A percentile compares a stretch with the other conserved stretches of the same genome.
These are phyloP conservation scores for Brenthis hecate DNA, from an alignment of 2,888 invertebrate species.

Conservation along the genomic window DNA sequence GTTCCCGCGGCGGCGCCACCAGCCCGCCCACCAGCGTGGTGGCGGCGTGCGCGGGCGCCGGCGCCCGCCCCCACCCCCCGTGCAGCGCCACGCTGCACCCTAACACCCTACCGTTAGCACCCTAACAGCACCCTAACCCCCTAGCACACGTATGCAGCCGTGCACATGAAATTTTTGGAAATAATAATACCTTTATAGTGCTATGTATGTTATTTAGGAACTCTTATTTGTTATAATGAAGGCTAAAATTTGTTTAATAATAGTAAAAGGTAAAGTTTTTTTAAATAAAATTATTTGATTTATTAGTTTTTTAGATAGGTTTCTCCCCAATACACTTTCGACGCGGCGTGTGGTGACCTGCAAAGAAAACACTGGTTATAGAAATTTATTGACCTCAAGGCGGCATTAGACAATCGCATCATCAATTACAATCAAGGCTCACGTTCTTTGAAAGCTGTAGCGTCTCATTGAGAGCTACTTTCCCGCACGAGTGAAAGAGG, in stretches of 20 bases:
- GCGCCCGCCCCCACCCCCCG: conserved; percentile 85
- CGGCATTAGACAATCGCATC: conserved; percentile 73
- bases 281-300: no score
- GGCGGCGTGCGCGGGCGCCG: conserved; percentile 81
- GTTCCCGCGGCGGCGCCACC: conserved; percentile 88
- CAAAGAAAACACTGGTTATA: conserved; percentile 65
- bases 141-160: no score
- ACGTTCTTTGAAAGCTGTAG: conserved; percentile 55
- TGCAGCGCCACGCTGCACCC: conserved; percentile 75
- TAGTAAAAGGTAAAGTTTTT: no score
- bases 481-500: conserved; percentile 47
- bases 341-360: conserved; percentile 49
- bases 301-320: background rate
- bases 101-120: conserved; percentile 40
- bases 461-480: conserved; percentile 26
- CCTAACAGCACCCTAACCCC: conserved; percentile 4
- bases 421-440: conserved; percentile 79
- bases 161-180: no score
- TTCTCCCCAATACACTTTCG: conserved; percentile 14
- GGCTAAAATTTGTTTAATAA: no score
- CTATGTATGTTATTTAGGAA: no score
- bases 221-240: no score
- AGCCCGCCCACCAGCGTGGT: conserved; percentile 85
- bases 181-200: no score
- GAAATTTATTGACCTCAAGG: conserved; percentile 69